Evolutionary conservation across 2,797 vertebrate species (phyloP), one percentile per base, ranked within the genome.

Genomic region (Oreortyx pictus): DNA sequence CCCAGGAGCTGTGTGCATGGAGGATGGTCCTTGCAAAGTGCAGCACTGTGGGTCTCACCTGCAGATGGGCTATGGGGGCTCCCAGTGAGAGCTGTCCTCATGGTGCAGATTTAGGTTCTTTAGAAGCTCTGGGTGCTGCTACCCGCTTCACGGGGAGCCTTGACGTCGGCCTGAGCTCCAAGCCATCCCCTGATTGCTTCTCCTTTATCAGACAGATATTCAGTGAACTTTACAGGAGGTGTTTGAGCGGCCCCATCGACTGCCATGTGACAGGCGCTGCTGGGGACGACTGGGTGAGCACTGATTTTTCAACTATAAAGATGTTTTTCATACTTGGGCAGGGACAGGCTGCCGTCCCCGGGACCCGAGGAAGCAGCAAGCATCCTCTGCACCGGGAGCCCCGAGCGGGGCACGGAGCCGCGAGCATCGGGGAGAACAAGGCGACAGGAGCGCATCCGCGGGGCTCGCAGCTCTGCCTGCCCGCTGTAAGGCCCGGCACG

Each of bases 381-480:
- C 37, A 89, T 31, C 44, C 31, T 24, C 23, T 46, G 33, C 43
- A 7, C 23, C 20, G 39, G 31, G 23, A 72, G 3, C 56, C 37
- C 71, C n/a, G 18, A 60, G 49, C 2, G 1, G 16, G 27, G 44
- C 57, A 62, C 20, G 2, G 17, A 50, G 17, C 20, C 35, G 16
- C 25, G 54, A 2, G 0, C 37, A 4, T 2, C 0, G 4, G 33
- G 31, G n/a, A 60, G 33, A 72, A 54, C 10, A 65, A 65, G 15
- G 24, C 31, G 25, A 62, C 39, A 14, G 17, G 49, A 83, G 27
- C 27, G 23, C 50, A 31, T 27, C 50, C 50, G 16, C 50, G 16
- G 16, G 50, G 50, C 50, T 54, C 27, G 50, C 50, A 4, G 50
- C 27, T 33, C 61, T 41, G 83, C 56, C 47, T 62, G 0, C 0